Base-by-base conservation (phyloP, 92 coral and sea anemone genomes). In the Montipora capitata region DNA sequence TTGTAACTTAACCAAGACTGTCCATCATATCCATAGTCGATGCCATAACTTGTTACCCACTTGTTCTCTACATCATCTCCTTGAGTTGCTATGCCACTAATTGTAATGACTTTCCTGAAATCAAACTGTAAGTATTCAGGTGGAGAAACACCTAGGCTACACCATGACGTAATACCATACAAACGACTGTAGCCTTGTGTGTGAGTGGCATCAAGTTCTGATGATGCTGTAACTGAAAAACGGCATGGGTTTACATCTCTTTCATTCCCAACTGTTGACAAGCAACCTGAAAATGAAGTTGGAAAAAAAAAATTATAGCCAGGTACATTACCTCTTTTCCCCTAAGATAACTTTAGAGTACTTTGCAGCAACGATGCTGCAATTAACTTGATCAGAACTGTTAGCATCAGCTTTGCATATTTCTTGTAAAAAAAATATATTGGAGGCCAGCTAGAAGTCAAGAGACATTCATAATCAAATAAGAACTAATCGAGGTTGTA, bases 51-150 rank as follows among this genome's bases (percentile, higher is more conserved):
- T 54, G 16, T 72, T 16, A 88, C 92, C 92, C 95, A 92, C 76
- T 92, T 89, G 63, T 92, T 58, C 69, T 18, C 41, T 39, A 45
- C 75, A 18, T 74, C 76, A 76, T 83, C 88, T 52, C 95, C 95
- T 80, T 92, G 95, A 41, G 95, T 88, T 12, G 95, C 92, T 44
- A 88, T 40, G 18, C 95, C 95, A 20, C 92, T 88, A 63, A 92
- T 72, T 76, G 80, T 92, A 20, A 69, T 75, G 67, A 78, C 73
- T 69, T 54, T 58, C 14, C 72, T 59, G 10, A 83, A 66, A 79
- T 88, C 80, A 20, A 83, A 71, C 85, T 92, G 79, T 17, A 92
- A 12, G 77, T 82, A 92, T 44, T 72, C 57, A 20, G 72, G 72
- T 11, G n/a, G 44, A 1, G 44, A 35, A 8, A 9, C 14, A 20